Evolutionary conservation across 2,113 vertebrate species (phyloP), one percentile per base, ranked within the genome.

Genomic region (Cebidichthys violaceus): DNA sequence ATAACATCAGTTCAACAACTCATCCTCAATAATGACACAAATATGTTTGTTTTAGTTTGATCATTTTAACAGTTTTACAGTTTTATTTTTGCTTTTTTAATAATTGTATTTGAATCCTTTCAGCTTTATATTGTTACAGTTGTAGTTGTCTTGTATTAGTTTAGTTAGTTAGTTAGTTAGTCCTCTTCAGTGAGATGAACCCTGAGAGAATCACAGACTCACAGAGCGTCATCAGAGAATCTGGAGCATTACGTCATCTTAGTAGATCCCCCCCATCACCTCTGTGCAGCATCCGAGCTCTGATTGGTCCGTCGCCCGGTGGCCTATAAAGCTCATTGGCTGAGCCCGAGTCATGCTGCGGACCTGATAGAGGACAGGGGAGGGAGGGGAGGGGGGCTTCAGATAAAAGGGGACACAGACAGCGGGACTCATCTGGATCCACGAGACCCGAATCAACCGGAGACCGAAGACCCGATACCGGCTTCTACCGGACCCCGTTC

Each of bases 191-290:
- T 33, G 31, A 33, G 2, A 33, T 33, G 3, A 33, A 33, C 31
- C 5, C 31, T 33, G 31, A 39, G 35, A 67, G 13, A 59, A 2
- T 8, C 29, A 5, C 31, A 39, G 27, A 47, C 47, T 24, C 57
- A 64, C 20, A 18, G 13, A 57, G 9, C 67, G 59, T 79, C 78
- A 83, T 67, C 1, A 59, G 84, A 78, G 87, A 90, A 93, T 90
- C 85, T 90, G 87, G 92, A 90, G 90, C 90, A 94, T 94, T 91
- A 94, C 92, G 89, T 93, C 92, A 94, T 91, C 66, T 14, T 37
- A 13, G 9, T 20, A 6, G 20, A 24, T 45, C 24, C 43, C 68
- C 59, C 43, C 27, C 71, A 6, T 61, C 55, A 6, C 65, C 6
- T n/a, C 84, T 52, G 61, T 27, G 75, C 87, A 89, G 70, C 86